Evolutionary conservation across 2,888 invertebrate species (phyloP).

Genomic region (Nemurella pictetii): DNA sequence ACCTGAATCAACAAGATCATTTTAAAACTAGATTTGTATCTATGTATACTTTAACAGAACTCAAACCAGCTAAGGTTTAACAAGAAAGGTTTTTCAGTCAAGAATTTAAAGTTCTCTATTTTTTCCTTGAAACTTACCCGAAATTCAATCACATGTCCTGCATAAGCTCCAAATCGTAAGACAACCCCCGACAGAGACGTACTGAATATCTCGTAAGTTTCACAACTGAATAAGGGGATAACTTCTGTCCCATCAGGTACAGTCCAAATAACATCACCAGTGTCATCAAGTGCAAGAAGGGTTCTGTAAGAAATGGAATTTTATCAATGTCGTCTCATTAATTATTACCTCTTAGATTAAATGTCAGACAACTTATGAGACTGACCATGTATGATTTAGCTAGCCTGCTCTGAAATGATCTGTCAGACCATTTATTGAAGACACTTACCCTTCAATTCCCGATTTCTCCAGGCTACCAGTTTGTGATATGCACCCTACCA

Average conservation of each 20-base stretch:
- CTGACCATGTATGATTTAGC: conserved; percentile 2
- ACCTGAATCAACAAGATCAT: no score
- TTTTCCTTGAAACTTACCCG: conserved; percentile 48
- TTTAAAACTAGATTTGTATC: no score
- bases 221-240: conserved; percentile 66
- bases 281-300: conserved; percentile 60
- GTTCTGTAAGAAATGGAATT: conserved; percentile 49
- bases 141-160: conserved; percentile 68
- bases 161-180: conserved; percentile 64
- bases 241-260: conserved; percentile 59
- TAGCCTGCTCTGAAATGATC: neutral
- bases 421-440: neutral
- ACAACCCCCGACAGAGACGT: conserved; percentile 51
- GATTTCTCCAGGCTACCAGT: conserved; percentile 54
- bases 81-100: no score
- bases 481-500: conserved; percentile 55
- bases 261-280: conserved; percentile 66
- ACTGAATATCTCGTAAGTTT: conserved; percentile 64
- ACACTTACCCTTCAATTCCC: conserved; percentile 56
- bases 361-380: no score
- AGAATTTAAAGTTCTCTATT: no score
- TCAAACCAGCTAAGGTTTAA: no score
- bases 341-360: no score
- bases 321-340: no score
- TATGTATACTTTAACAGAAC: no score